A percentile compares a stretch with the other conserved stretches of the same genome.
phyloP scores from a whole-genome alignment of 2,113 vertebrate species.

The Tichodroma muraria region DNA sequence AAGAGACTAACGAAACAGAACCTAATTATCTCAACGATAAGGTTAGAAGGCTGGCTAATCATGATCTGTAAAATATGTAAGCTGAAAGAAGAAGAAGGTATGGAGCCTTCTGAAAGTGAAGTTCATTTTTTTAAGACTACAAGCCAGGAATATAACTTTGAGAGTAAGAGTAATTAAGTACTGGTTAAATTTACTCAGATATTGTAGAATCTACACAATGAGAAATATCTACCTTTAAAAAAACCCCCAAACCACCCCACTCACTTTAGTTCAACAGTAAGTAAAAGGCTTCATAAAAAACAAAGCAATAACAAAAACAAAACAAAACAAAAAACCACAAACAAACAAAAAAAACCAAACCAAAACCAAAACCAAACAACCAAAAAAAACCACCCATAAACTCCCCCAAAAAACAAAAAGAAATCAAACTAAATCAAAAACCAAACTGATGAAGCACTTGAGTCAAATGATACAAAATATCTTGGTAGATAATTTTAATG shows the following conservation, averaged over 20 bases:
- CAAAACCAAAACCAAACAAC: neutral
- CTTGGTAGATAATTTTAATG: neutral
- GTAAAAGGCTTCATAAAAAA: neutral
- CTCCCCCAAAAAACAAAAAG: neutral
- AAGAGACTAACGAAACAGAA: neutral
- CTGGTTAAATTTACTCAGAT: neutral
- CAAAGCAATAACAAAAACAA: neutral
- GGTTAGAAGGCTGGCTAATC: neutral
- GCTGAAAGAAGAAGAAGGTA: neutral
- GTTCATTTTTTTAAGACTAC: neutral
- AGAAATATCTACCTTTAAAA: neutral
- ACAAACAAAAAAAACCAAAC: too few species aligned
- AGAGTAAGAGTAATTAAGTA: neutral
- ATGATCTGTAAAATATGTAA: neutral
- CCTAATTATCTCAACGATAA: conserved; percentile 7
- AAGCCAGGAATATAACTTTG: neutral
- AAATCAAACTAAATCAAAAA: neutral
- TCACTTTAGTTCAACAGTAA: neutral
- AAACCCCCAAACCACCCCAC: rapidly evolving
- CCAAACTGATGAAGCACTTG: neutral
- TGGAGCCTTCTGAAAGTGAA: neutral
- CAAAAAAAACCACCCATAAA: neutral
- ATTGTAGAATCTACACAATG: neutral
- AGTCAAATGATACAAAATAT: neutral
- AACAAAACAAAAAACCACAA: too few species aligned